Conservation (phyloP, 2,888 invertebrate genomes). For the Tanaodytes sp. region DNA sequence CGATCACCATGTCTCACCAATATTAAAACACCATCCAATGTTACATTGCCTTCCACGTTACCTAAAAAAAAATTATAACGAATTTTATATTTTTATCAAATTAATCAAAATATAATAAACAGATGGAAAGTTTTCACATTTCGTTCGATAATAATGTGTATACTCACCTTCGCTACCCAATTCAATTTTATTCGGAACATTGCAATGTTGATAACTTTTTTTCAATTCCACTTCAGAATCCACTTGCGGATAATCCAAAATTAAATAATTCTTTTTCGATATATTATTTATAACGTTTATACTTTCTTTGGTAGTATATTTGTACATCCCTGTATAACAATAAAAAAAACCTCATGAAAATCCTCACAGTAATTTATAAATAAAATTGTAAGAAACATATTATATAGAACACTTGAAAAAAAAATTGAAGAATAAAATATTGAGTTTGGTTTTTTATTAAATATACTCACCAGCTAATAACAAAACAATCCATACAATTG, state of each 20-base stretch:
- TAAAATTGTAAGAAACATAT: no score
- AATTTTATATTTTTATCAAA: not conserved
- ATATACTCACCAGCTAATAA: conserved; percentile 82
- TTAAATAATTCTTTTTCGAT: conserved; percentile 72
- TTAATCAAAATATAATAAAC: no score
- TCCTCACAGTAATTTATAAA: no score
- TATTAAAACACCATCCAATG: conserved; percentile 82
- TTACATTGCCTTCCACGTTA: conserved; percentile 76
- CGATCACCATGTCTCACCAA: conserved; percentile 92
- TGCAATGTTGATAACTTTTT: conserved; percentile 81
- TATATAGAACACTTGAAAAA: no score
- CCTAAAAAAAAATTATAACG: no score
- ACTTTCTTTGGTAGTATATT: conserved; percentile 81
- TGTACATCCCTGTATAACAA: conserved; percentile 85
- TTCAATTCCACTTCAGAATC: conserved; percentile 78
- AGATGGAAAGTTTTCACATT: no score
- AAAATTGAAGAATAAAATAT: not conserved
- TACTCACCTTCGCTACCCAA: conserved; percentile 83
- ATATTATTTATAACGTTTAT: conserved; percentile 70
- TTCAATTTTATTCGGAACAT: conserved; percentile 80
- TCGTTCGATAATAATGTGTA: no score
- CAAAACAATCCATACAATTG: conserved; percentile 87
- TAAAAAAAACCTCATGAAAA: no score
- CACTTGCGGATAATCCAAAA: conserved; percentile 74
- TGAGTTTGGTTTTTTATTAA: no score